These are phyloP conservation scores for Takifugu ocellatus DNA, from an alignment of 2,797 vertebrate species.

Conservation along the genomic window DNA sequence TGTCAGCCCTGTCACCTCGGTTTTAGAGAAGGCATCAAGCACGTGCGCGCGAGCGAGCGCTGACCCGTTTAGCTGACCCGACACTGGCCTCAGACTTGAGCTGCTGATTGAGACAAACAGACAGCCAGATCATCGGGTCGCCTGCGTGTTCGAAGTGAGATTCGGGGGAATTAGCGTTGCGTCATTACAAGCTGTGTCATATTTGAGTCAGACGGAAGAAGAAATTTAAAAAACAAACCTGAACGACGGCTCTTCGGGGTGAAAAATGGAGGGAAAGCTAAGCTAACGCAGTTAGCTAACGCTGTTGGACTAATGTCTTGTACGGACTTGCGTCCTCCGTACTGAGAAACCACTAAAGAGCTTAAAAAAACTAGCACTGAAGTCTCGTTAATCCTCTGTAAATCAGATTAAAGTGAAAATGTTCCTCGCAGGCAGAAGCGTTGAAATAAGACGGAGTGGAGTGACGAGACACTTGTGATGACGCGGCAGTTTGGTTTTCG, in stretches of 20 bases:
- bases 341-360: too few relatives aligned
- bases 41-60: constrained; percentile 31
- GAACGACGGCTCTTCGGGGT: too few relatives aligned
- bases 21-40: constrained; percentile 42
- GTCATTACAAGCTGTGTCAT: constrained; percentile 35
- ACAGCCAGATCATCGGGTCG: constrained; percentile 44
- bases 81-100: constrained; percentile 29
- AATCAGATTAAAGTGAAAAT: neutral
- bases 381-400: too few relatives aligned
- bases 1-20: constrained; percentile 65
- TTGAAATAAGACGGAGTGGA: neutral
- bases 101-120: constrained; percentile 49
- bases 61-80: constrained; percentile 25
- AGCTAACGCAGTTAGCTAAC: neutral
- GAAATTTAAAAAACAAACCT: too few relatives aligned
- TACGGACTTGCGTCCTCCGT: neutral
- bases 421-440: neutral
- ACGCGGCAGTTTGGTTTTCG: neutral
- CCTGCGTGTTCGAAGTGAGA: constrained; percentile 9
- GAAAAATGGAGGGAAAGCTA: neutral
- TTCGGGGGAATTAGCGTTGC: constrained; percentile 17
- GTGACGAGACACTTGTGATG: neutral
- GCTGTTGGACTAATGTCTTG: too few relatives aligned
- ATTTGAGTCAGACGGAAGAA: constrained; percentile 18
- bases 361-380: too few relatives aligned